Evolutionary conservation across 2,797 vertebrate species (phyloP).

Genomic region (Varecia variegata): DNA sequence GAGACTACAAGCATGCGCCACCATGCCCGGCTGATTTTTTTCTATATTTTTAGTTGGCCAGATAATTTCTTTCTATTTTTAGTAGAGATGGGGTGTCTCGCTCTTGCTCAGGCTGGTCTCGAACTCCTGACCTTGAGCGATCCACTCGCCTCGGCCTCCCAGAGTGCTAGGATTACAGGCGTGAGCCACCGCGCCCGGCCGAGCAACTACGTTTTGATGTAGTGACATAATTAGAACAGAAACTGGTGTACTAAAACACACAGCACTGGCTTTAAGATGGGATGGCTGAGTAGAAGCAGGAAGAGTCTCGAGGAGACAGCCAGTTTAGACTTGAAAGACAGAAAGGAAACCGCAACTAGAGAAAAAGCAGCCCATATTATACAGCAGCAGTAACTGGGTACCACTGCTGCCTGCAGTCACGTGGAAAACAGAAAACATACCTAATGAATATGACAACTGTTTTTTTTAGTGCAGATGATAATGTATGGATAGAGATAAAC

Average conservation of each 20-base stretch:
- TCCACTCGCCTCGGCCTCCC: no score
- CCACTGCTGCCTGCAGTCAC: not conserved
- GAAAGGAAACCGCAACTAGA: not conserved
- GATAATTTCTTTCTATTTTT: no score
- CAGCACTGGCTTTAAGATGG: not conserved
- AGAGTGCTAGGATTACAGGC: no score
- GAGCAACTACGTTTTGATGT: not conserved
- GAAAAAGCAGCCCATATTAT: not conserved
- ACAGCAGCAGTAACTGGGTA: not conserved
- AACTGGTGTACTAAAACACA: no score
- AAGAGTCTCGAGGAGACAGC: not conserved
- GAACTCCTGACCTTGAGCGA: no score
- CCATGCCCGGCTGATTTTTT: no score
- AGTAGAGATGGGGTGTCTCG: no score
- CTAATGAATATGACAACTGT: not conserved
- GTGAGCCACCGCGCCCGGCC: no score
- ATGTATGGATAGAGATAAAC: not conserved
- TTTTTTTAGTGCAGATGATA: not conserved
- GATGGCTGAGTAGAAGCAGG: not conserved
- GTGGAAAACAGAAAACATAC: not conserved
- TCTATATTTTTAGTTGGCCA: no score
- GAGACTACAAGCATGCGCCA: no score
- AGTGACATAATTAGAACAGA: not conserved
- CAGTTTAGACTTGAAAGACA: fast-evolving
- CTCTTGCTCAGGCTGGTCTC: no score